Conservation (phyloP, 2,888 invertebrate species). For the Lasioglossum calceatum region DNA sequence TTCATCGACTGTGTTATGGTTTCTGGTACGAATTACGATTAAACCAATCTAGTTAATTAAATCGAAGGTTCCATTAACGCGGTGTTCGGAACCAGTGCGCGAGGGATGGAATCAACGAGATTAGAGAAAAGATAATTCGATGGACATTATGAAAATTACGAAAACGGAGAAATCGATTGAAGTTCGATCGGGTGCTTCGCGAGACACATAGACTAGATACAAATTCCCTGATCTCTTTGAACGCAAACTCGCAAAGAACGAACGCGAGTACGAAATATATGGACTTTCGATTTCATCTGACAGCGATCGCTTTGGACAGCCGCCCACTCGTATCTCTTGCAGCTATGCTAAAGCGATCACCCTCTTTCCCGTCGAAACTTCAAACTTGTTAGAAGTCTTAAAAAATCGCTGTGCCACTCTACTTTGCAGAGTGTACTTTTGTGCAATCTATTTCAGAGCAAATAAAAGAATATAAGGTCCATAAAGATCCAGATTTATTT, state of each 20-base stretch:
- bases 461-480: no score
- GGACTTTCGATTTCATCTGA: not conserved
- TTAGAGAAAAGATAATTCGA: not conserved
- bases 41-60: slow-evolving; percentile 43
- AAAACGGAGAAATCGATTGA: not conserved
- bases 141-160: slow-evolving; percentile 1
- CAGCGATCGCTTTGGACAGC: slow-evolving; percentile 31
- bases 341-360: not conserved
- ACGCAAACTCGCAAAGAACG: not conserved
- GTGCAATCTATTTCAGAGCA: no score
- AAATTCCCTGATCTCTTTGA: not conserved
- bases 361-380: not conserved
- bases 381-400: not conserved
- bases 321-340: not conserved
- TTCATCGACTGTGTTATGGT: slow-evolving; percentile 17
- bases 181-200: not conserved
- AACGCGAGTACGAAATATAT: not conserved
- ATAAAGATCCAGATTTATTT: no score
- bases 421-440: no score
- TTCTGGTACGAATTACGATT: slow-evolving; percentile 30
- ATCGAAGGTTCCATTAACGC: slow-evolving; percentile 44
- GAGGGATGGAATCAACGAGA: slow-evolving; percentile 6
- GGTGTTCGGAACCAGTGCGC: slow-evolving; percentile 18
- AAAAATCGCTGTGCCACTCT: not conserved
- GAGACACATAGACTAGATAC: not conserved